phyloP scores from a whole-genome alignment of 2,113 vertebrate genomes.

The Dascyllus trimaculatus region DNA sequence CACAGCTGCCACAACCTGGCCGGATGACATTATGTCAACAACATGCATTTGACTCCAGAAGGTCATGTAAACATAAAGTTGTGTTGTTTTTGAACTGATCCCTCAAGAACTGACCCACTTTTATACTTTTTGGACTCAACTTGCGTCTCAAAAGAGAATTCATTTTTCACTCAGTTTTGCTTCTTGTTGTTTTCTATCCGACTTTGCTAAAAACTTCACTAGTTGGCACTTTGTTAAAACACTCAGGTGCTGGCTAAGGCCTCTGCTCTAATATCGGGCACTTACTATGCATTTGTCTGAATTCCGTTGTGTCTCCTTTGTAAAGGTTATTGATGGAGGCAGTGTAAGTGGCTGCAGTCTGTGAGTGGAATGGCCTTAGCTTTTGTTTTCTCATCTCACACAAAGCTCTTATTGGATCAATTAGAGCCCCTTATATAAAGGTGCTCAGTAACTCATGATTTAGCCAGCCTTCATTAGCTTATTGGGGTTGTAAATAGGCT shows the following conservation, averaged over 20 bases:
- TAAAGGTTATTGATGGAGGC: conserved; percentile 70
- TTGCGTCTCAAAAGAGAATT: neutral
- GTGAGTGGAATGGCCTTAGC: conserved; percentile 50
- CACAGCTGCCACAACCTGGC: neutral
- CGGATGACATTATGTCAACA: neutral
- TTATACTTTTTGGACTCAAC: neutral
- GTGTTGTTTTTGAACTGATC: neutral
- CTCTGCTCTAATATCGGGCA: conserved; percentile 44
- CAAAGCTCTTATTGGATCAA: conserved; percentile 75
- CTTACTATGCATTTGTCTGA: conserved; percentile 67
- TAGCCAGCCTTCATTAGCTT: conserved; percentile 71
- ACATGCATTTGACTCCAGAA: neutral
- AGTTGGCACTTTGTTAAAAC: conserved; percentile 43
- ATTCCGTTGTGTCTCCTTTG: conserved; percentile 58
- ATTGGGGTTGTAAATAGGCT: conserved; percentile 68
- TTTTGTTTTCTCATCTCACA: conserved; percentile 73
- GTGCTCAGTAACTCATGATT: conserved; percentile 74
- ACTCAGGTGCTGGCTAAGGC: conserved; percentile 50
- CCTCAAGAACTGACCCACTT: neutral
- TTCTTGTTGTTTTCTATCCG: conserved; percentile 32
- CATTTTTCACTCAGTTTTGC: conserved; percentile 6
- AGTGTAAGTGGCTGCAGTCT: conserved; percentile 56
- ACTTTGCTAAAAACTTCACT: conserved; percentile 42
- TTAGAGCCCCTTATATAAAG: conserved; percentile 69
- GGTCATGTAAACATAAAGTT: conserved; percentile 11